Conservation (phyloP, 2,888 invertebrate genomes). For the Lycocerus yunnanus region DNA sequence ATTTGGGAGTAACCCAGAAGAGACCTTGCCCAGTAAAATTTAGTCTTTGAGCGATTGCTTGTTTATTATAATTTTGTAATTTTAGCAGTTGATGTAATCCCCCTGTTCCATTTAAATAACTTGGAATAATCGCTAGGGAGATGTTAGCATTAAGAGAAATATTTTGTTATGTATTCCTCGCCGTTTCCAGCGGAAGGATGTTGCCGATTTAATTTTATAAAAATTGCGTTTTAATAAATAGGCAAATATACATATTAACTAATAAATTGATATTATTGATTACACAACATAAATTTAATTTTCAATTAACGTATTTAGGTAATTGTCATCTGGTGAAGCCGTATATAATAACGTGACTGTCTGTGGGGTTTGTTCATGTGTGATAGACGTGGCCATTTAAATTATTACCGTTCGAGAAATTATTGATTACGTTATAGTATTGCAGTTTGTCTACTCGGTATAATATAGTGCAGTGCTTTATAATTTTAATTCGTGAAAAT, state of each 20-base stretch:
- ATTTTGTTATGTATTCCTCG: not conserved
- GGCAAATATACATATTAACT: not conserved
- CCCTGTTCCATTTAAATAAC: not conserved
- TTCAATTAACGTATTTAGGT: not conserved
- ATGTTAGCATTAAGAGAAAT: not conserved
- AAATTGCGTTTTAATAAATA: not conserved
- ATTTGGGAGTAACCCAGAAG: too few relatives aligned
- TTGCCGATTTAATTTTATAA: not conserved
- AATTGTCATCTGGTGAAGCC: not conserved
- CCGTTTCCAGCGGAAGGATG: not conserved
- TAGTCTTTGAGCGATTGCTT: not conserved
- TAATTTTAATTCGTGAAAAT: too few relatives aligned
- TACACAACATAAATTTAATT: not conserved
- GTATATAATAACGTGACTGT: not conserved
- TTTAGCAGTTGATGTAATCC: not conserved
- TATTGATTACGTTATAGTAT: slow-evolving; percentile 10
- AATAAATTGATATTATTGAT: not conserved
- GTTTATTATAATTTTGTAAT: not conserved
- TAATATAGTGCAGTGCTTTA: too few relatives aligned
- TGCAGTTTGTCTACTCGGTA: too few relatives aligned
- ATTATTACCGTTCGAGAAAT: slow-evolving; percentile 6
- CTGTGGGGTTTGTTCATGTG: slow-evolving; percentile 6
- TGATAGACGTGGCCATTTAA: slow-evolving; percentile 11
- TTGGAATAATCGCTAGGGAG: not conserved
- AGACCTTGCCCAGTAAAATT: not conserved